Evolutionary conservation across 2,888 invertebrate species (phyloP).

Genomic region (Meliscaeva auricollis): DNA sequence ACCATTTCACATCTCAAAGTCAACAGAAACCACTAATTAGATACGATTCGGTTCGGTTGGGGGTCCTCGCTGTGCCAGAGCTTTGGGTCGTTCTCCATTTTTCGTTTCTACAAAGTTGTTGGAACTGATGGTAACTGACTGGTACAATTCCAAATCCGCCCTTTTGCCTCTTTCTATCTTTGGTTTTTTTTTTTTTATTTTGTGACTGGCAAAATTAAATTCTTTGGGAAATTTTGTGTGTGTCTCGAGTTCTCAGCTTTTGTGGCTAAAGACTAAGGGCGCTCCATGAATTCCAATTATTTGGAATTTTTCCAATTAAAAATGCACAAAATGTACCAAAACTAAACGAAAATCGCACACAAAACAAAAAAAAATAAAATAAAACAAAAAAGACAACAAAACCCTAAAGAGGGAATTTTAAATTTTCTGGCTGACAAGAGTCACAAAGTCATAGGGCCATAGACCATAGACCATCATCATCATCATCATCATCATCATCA

Average conservation of each 20-base stretch:
- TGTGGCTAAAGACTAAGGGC: conserved; percentile 54
- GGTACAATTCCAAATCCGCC: conserved; percentile 26
- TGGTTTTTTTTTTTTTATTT: not conserved
- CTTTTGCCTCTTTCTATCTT: conserved; percentile 4
- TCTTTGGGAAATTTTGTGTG: conserved; percentile 45
- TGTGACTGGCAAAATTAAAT: conserved; percentile 52
- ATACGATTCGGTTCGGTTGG: conserved; percentile 48
- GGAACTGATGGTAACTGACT: conserved; percentile 13
- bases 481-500: no score
- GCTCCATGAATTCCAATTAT: conserved; percentile 67
- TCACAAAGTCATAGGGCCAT: conserved; percentile 19
- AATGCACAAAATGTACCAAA: conserved; percentile 61
- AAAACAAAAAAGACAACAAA: not conserved
- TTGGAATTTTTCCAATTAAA: conserved; percentile 72
- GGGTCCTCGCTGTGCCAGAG: conserved; percentile 13
- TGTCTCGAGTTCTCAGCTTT: conserved; percentile 25
- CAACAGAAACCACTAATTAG: conserved; percentile 74
- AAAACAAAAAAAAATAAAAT: conserved; percentile 2
- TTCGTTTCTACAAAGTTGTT: conserved; percentile 9
- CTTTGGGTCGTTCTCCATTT: not conserved
- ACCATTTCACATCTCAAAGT: conserved; percentile 64
- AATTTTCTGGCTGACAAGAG: conserved; percentile 21
- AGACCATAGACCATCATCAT: not conserved
- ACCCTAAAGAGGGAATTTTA: conserved; percentile 16
- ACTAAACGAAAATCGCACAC: conserved; percentile 21